Evolutionary conservation across 1,140 invertebrate genomes (phyloP), one percentile per base, ranked within the genome.

Genomic region (fruit fly (Drosophila melanogaster)): DNA sequence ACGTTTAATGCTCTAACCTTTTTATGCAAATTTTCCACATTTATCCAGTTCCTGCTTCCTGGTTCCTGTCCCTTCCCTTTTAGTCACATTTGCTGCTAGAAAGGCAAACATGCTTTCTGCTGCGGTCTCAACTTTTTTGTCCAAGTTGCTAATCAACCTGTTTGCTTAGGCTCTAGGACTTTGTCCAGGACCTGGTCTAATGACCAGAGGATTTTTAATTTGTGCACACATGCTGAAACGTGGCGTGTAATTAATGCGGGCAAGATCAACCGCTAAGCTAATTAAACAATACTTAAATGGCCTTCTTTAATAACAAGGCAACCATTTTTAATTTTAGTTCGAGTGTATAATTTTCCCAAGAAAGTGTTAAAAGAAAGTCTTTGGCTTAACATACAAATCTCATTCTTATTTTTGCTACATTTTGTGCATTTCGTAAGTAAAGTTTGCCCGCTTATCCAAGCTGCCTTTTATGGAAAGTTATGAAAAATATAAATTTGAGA

Each of bases 11-110:
- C 57, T 62, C 50, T 83, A 83, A 87, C 83, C 83, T 89, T 89
- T 87, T 87, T 87, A 89, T 87, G 83, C 83, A 87, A 87, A 87
- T 89, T 60, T 79, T 33, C n/a, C 53, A 54, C 33, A 26, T 53
- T 17, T 47, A 46, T 43, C 10, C 41, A 55, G 17, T 40, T 38
- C 59, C 46, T 47, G 64, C 10, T 41, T 40, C 14, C 6, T 19
- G 33, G 11, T n/a, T 37, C 8, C n/a, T 5, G 4, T 8, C 14
- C 17, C 40, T 41, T 26, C 12, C 56, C 47, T 51, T 69, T 64
- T 55, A 41, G 79, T 40, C 84, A 83, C 79, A 83, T 87, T 87
- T 87, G 83, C 47, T 79, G 76, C 64, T 76, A 66, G 56, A 38
- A 73, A 62, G 56, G 62, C 84, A 87, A 83, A 86, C 78, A 86